A percentile compares a stretch with the other conserved stretches of the same genome.
Evolutionary conservation across 2,888 invertebrate species (phyloP).

Genomic region (Ennomos fuscantarius): DNA sequence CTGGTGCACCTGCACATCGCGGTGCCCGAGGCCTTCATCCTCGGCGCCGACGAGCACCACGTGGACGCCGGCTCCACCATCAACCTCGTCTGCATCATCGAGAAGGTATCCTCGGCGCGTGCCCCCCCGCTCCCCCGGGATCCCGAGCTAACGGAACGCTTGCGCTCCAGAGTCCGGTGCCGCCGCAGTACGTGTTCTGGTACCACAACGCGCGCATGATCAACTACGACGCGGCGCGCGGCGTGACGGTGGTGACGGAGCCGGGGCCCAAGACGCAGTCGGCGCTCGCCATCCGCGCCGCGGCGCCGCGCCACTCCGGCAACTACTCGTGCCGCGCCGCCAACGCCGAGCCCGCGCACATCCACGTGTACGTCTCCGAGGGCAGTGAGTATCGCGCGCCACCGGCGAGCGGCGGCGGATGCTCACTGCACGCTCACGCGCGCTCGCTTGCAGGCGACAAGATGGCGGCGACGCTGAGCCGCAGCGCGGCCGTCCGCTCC

Average conservation of each 20-base stretch:
- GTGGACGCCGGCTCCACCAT: constrained; percentile 96
- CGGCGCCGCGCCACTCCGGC: constrained; percentile 94
- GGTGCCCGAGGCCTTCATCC: constrained; percentile 95
- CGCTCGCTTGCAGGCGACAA: constrained; percentile 89
- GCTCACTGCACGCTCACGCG: not conserved
- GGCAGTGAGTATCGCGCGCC: constrained; percentile 83
- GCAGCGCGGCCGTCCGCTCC: constrained; percentile 75
- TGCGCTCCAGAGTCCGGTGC: constrained; percentile 92
- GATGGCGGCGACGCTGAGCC: constrained; percentile 94
- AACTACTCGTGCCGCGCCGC: constrained; percentile 96
- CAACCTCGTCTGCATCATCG: constrained; percentile 95
- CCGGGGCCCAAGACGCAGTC: constrained; percentile 94
- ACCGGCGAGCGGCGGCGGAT: not conserved
- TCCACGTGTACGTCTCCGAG: constrained; percentile 95
- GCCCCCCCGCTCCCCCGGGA: no score
- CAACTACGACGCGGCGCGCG: constrained; percentile 94
- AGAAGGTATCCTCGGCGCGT: constrained; percentile 87
- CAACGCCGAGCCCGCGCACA: constrained; percentile 95
- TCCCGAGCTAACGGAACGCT: constrained; percentile 5
- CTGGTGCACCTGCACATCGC: constrained; percentile 95
- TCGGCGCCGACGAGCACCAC: constrained; percentile 94
- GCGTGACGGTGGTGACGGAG: constrained; percentile 93
- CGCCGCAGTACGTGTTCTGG: constrained; percentile 98
- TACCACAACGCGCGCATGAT: constrained; percentile 97
- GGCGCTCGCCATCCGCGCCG: constrained; percentile 92